Conservation (phyloP, 2,113 vertebrate species). For the Sula dactylatra region DNA sequence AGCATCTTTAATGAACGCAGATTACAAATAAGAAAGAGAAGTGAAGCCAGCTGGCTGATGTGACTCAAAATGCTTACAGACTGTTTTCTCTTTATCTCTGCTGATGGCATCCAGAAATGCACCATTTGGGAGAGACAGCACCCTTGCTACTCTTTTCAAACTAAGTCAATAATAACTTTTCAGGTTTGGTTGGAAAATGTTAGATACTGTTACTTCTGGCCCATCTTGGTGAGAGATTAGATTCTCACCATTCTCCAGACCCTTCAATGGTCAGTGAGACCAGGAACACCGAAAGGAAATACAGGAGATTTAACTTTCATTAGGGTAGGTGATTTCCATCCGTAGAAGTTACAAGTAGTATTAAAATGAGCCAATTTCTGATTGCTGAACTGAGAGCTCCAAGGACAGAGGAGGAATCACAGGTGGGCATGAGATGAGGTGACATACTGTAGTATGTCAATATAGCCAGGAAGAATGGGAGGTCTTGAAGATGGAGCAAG, state of each 20-base stretch:
- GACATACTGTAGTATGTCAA: background rate
- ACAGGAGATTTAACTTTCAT: background rate
- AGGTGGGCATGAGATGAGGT: background rate
- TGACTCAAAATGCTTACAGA: background rate
- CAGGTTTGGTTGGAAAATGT: background rate
- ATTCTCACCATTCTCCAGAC: background rate
- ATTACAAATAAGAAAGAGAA: background rate
- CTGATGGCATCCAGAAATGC: background rate
- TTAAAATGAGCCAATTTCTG: background rate
- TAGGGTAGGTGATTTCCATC: background rate
- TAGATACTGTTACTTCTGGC: background rate
- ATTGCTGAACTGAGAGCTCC: background rate
- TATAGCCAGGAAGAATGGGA: background rate
- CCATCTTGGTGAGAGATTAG: background rate
- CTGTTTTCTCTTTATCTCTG: background rate
- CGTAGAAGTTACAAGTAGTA: background rate
- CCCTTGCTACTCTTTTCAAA: background rate
- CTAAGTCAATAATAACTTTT: background rate
- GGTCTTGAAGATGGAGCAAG: background rate
- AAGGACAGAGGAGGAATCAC: background rate
- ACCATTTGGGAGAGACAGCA: background rate
- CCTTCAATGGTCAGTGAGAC: background rate
- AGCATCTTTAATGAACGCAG: background rate
- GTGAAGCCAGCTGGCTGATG: background rate
- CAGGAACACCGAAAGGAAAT: background rate